These are phyloP conservation scores for Talpa occidentalis DNA, from an alignment of 2,113 vertebrate genomes.

Conservation along the genomic window DNA sequence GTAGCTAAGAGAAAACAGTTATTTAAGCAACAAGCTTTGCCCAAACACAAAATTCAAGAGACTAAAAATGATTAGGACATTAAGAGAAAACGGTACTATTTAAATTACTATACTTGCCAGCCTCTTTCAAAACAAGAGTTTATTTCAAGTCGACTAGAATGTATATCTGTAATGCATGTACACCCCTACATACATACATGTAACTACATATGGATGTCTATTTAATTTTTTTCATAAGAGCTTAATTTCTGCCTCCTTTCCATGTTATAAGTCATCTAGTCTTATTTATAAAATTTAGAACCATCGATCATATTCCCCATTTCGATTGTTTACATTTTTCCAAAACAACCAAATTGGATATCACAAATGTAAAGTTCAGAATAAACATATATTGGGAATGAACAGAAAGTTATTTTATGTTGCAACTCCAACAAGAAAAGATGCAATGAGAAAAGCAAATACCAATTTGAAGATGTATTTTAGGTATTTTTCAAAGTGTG, in stretches of 20 bases:
- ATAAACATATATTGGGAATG: neutral
- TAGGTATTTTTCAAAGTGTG: conserved; percentile 4
- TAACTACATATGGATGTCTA: neutral
- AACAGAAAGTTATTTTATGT: neutral
- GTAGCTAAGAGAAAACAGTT: neutral
- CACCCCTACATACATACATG: neutral
- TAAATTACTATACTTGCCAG: neutral
- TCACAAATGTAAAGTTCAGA: conserved; percentile 15
- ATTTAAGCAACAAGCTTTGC: neutral
- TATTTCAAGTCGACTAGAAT: neutral
- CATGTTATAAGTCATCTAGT: neutral
- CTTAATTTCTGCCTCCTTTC: conserved; percentile 8
- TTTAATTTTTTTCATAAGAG: neutral
- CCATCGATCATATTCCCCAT: neutral
- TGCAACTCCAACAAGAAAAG: neutral
- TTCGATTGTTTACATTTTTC: conserved; percentile 45
- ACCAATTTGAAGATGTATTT: neutral
- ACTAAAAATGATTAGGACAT: neutral
- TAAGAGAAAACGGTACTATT: neutral
- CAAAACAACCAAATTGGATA: neutral
- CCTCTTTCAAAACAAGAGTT: neutral
- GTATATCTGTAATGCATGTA: neutral
- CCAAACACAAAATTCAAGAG: conserved; percentile 11
- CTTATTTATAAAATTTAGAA: conserved; percentile 44
- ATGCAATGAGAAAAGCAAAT: neutral